A percentile compares a stretch with the other conserved stretches of the same genome.
Evolutionary conservation across 2,113 vertebrate genomes (phyloP).

Genomic region (Argyrosomus japonicus): DNA sequence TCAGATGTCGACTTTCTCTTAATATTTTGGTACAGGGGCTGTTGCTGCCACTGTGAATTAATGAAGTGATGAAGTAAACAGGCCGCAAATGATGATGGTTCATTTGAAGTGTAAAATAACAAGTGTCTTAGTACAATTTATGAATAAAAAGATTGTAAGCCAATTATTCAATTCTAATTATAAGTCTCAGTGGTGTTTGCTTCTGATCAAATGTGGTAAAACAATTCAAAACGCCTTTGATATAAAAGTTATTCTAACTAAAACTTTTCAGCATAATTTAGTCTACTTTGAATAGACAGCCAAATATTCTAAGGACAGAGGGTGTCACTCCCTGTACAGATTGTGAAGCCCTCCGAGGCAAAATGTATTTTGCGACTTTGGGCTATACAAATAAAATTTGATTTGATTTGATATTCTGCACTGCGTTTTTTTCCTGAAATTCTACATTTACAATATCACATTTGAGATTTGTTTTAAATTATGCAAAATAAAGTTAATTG

Average conservation of each 20-base stretch:
- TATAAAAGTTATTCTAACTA: neutral
- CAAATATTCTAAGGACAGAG: too few species aligned
- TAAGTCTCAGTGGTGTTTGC: neutral
- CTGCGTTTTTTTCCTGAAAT: neutral
- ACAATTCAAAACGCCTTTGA: neutral
- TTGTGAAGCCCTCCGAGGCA: too few species aligned
- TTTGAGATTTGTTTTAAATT: neutral
- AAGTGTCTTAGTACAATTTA: neutral
- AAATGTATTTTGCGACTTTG: too few species aligned
- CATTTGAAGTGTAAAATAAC: neutral
- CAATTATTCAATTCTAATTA: neutral
- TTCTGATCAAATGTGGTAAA: neutral
- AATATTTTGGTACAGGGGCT: neutral
- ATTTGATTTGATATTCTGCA: too few species aligned
- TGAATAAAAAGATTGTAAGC: neutral
- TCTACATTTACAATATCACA: neutral
- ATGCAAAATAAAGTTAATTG: neutral
- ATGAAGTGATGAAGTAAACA: neutral
- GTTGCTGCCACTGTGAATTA: too few species aligned
- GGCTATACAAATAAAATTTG: too few species aligned
- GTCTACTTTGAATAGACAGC: neutral
- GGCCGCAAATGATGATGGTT: neutral
- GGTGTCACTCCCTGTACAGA: too few species aligned
- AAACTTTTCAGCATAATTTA: neutral
- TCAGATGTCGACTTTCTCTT: neutral